Evolutionary conservation across 2,113 vertebrate species (phyloP).

Genomic region (Rhea americana): DNA sequence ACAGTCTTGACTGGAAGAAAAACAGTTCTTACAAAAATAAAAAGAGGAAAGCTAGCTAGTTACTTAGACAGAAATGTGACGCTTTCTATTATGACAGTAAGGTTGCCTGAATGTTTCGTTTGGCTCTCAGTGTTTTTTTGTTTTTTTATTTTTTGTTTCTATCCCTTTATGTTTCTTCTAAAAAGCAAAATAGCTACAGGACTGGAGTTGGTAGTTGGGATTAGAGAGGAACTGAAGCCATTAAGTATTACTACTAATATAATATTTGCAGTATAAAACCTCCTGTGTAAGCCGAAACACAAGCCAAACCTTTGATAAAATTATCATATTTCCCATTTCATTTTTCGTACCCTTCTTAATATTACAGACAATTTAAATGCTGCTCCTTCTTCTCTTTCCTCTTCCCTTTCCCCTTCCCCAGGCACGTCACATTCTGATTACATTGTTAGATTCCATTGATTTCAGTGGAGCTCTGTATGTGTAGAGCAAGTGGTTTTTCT

Average conservation of each 20-base stretch:
- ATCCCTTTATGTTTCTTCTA: not conserved
- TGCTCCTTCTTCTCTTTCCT: not conserved
- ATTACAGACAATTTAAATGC: not conserved
- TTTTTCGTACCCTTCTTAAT: not conserved
- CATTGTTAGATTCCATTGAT: not conserved
- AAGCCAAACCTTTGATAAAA: not conserved
- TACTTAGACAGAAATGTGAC: not conserved
- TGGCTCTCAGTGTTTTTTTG: not conserved
- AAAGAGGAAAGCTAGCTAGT: not conserved
- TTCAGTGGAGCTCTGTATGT: not conserved
- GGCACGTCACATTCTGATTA: not conserved
- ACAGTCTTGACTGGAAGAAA: conserved; percentile 7
- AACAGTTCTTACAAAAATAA: not conserved
- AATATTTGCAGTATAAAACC: not conserved
- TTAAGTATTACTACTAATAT: not conserved
- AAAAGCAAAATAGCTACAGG: not conserved
- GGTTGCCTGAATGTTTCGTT: not conserved
- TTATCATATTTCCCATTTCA: not conserved
- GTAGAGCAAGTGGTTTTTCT: not conserved
- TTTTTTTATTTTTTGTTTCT: not conserved
- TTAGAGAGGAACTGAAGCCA: not conserved
- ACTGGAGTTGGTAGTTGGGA: not conserved
- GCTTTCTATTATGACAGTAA: not conserved
- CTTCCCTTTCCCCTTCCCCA: too few relatives aligned
- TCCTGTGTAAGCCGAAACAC: not conserved